These are phyloP conservation scores for Eupithecia centaureata DNA, from an alignment of 2,888 invertebrate genomes.

Conservation along the genomic window DNA sequence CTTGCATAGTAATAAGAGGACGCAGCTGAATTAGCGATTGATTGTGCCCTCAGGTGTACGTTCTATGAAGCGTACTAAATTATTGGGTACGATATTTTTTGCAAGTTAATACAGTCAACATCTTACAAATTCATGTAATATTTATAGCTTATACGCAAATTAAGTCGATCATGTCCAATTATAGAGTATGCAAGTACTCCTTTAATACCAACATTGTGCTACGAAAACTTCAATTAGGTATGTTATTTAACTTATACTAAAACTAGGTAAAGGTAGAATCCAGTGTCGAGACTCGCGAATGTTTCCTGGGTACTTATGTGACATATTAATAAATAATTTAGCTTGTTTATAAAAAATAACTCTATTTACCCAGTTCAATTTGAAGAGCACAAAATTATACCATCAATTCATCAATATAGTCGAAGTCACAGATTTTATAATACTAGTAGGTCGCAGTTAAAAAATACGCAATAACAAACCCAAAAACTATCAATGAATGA, in stretches of 20 bases:
- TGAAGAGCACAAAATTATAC: too few species aligned
- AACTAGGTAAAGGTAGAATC: not conserved
- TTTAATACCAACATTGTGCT: not conserved
- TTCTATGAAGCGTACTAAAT: constrained; percentile 28
- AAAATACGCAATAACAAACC: too few species aligned
- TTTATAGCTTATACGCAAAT: too few species aligned
- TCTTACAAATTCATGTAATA: not conserved
- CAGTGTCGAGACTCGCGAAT: not conserved
- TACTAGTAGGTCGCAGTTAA: too few species aligned
- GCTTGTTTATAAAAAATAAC: too few species aligned
- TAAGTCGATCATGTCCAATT: not conserved
- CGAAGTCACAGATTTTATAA: too few species aligned
- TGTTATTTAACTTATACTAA: not conserved
- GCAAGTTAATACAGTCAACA: not conserved
- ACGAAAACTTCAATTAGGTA: not conserved
- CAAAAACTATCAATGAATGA: too few species aligned
- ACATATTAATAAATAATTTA: too few species aligned
- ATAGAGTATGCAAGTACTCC: not conserved
- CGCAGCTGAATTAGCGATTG: constrained; percentile 20
- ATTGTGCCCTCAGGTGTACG: constrained; percentile 22
- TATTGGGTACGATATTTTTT: constrained; percentile 14
- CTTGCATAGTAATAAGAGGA: constrained; percentile 5
- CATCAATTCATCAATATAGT: too few species aligned
- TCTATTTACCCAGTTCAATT: too few species aligned
- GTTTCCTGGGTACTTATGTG: too few species aligned